Evolutionary conservation across 2,888 invertebrate species (phyloP).

Genomic region (Euspilapteryx auroguttella): DNA sequence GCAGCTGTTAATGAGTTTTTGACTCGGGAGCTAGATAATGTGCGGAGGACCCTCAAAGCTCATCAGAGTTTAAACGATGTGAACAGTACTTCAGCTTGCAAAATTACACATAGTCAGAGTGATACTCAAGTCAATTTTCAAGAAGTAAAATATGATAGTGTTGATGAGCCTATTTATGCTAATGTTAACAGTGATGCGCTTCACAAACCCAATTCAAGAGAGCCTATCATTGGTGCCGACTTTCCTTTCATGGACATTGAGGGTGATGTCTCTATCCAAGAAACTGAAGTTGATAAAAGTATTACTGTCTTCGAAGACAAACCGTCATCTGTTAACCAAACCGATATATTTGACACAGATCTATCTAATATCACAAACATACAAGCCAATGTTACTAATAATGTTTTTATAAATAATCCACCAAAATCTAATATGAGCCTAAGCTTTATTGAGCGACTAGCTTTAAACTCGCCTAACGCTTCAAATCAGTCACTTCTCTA

Average conservation of each 20-base stretch:
- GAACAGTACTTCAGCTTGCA: not conserved
- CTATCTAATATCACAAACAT: conserved; percentile 24
- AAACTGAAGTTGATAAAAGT: not conserved
- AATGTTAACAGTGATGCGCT: conserved; percentile 20
- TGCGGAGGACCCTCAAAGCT: too few relatives aligned
- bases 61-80: conserved; percentile 11
- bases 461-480: conserved; percentile 32
- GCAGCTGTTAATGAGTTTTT: conserved; percentile 36
- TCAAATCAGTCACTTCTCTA: conserved; percentile 41
- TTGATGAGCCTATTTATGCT: conserved; percentile 26
- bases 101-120: not conserved
- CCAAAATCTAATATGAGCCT: conserved; percentile 35
- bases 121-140: not conserved
- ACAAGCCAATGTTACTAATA: conserved; percentile 32
- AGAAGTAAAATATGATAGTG: not conserved
- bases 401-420: conserved; percentile 33
- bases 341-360: conserved; percentile 11
- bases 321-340: conserved; percentile 9
- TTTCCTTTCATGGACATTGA: not conserved
- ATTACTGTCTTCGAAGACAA: not conserved
- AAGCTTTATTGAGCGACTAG: conserved; percentile 49
- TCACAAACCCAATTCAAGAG: too few relatives aligned
- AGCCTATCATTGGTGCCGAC: not conserved
- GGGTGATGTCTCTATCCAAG: not conserved
- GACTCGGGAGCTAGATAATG: conserved; percentile 39